A percentile compares a stretch with the other conserved stretches of the same genome.
phyloP scores from a whole-genome alignment of 2,113 vertebrate species.

The Esox niger region DNA sequence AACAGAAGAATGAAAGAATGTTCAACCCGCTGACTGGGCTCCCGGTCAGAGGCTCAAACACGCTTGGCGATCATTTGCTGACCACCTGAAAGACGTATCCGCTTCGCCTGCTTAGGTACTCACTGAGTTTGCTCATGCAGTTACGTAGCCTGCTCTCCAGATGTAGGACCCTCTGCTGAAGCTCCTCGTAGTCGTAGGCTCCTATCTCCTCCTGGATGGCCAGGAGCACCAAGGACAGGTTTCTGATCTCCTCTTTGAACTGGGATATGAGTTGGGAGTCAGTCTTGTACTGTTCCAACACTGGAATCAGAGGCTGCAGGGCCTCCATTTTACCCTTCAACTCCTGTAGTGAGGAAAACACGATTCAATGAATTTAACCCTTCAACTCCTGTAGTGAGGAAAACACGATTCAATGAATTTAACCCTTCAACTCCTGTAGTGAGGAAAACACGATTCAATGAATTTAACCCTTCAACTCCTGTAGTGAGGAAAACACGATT shows the following conservation, averaged over 20 bases:
- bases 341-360: conserved; percentile 70
- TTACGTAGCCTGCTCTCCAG: conserved; percentile 89
- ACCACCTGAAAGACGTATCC: too few relatives aligned
- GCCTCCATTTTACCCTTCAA: conserved; percentile 96
- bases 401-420: neutral
- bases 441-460: too few relatives aligned
- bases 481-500: neutral
- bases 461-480: conserved; percentile 98
- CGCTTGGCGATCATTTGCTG: too few relatives aligned
- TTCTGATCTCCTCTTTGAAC: conserved; percentile 97
- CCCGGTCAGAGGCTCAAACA: too few relatives aligned
- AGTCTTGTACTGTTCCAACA: conserved; percentile 97
- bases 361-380: conserved; percentile 68
- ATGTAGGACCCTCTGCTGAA: conserved; percentile 88
- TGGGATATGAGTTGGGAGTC: conserved; percentile 91
- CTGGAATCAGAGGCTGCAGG: conserved; percentile 91
- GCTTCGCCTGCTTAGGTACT: too few relatives aligned
- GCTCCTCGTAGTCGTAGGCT: conserved; percentile 93
- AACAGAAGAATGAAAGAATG: too few relatives aligned
- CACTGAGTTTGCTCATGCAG: conserved; percentile 98
- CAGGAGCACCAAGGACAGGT: conserved; percentile 87
- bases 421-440: neutral
- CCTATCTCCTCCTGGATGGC: conserved; percentile 96
- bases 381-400: conserved; percentile 81
- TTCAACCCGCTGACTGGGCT: too few relatives aligned